Base-by-base conservation (phyloP, 2,888 invertebrate species). In the Andrena fulva region DNA sequence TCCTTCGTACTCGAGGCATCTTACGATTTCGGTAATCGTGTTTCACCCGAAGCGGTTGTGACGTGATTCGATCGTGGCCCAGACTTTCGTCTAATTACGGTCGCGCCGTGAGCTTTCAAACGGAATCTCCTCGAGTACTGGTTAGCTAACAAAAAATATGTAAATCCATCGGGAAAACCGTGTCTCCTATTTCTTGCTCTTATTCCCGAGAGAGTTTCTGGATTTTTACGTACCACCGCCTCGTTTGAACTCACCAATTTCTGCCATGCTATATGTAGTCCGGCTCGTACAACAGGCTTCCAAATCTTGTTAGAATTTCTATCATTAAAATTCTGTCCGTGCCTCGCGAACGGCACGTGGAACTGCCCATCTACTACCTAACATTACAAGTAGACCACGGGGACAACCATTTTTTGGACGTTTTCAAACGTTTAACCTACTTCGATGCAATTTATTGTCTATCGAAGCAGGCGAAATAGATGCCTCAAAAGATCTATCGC, bases 21-120 rank as follows among this genome's bases (percentile, higher is more conserved):
- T 29, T 29, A 24, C 35, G 79, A 77, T 80, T 86, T 79, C 68
- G 67, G 35, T 60, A 77, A 63, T 77, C 12, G 8, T 5, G 35
- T 74, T 64, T 59, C 54, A 33, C 20, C 24, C 27, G 60, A 12
- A 48, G 33, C 54, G 66, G 31, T 71, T 48, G 20, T 20, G 2
- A 10, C 24, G 10, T 1, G 35, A 48, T 48, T 62, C 67, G 56
- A 82, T 71, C 62, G 33, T 35, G 50, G 29, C 48, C 29, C 35
- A n/a, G 12, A 20, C 8, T 66, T 66, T 27, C 60, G 48, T 29
- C 5, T 8, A n/a, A 62, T 50, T 50, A 31, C 29, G 6, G 66
- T n/a, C 66, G 75, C 31, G 71, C 76, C 29, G 20, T 2, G 6
- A 10, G 7, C 33, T 62, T 20, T 52, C 52, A 2, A 52, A 42